Evolutionary conservation across 2,888 invertebrate species (phyloP).

Genomic region (Laothoe populi): DNA sequence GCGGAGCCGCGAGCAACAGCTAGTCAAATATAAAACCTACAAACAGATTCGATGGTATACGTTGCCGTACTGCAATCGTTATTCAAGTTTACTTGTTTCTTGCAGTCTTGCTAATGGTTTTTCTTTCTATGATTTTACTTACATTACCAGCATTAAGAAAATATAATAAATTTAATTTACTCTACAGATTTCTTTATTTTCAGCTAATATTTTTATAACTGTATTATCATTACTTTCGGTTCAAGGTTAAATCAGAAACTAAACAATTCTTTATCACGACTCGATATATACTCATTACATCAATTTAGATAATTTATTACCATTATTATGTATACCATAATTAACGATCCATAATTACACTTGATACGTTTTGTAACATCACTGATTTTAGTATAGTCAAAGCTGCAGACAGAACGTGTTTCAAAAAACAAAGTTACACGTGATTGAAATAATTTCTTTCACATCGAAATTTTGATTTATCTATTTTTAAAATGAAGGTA

Average conservation of each 20-base stretch:
- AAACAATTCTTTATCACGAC: constrained; percentile 5
- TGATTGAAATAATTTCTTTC: background rate
- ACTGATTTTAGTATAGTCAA: background rate
- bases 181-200: background rate
- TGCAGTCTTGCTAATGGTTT: no score
- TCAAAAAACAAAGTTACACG: no score
- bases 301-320: constrained; percentile 25
- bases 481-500: constrained; percentile 12
- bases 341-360: background rate
- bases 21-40: no score
- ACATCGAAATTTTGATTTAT: no score
- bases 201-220: background rate
- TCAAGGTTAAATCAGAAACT: constrained; percentile 7
- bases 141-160: no score
- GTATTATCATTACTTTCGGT: background rate
- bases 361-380: background rate
- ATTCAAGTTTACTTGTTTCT: no score
- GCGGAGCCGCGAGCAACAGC: no score
- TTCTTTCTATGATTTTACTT: no score
- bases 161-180: background rate
- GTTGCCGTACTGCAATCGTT: no score
- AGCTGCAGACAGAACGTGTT: background rate
- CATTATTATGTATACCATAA: constrained; percentile 22
- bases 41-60: no score
- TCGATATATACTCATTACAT: constrained; percentile 1